These are phyloP conservation scores for Drymonia ruficornis DNA, from an alignment of 2,888 invertebrate species.

Conservation along the genomic window DNA sequence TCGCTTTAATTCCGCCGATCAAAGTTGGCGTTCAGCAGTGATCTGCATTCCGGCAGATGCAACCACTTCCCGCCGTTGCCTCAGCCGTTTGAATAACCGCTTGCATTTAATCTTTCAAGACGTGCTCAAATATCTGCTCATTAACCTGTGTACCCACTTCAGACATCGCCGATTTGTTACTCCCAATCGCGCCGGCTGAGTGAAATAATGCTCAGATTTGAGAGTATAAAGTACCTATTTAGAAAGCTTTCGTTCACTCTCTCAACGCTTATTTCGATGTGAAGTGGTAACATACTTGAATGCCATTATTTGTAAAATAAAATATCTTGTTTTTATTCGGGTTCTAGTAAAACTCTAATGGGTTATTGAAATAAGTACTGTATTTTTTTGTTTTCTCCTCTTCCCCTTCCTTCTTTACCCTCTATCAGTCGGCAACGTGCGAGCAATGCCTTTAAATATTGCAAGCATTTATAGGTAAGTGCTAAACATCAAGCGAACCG, in stretches of 20 bases:
- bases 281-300: background rate
- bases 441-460: too few species aligned
- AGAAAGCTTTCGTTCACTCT: constrained; percentile 23
- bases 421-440: too few species aligned
- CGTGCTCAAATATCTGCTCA: constrained; percentile 78
- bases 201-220: constrained; percentile 65
- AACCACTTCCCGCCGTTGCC: constrained; percentile 53
- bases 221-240: constrained; percentile 39
- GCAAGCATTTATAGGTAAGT: too few species aligned
- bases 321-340: background rate
- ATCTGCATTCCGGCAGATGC: constrained; percentile 49
- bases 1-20: constrained; percentile 16
- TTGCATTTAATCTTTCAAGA: constrained; percentile 78
- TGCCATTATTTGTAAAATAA: background rate
- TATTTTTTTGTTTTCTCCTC: too few species aligned
- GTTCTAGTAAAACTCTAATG: too few species aligned
- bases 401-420: too few species aligned
- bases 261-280: background rate
- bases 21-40: constrained; percentile 54
- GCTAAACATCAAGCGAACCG: too few species aligned
- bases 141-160: constrained; percentile 80
- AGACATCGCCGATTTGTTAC: constrained; percentile 78
- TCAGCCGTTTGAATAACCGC: constrained; percentile 69
- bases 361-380: too few species aligned
- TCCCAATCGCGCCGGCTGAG: constrained; percentile 72